These are phyloP conservation scores for Leiothrix lutea DNA, from an alignment of 2,113 vertebrate species.

Conservation along the genomic window DNA sequence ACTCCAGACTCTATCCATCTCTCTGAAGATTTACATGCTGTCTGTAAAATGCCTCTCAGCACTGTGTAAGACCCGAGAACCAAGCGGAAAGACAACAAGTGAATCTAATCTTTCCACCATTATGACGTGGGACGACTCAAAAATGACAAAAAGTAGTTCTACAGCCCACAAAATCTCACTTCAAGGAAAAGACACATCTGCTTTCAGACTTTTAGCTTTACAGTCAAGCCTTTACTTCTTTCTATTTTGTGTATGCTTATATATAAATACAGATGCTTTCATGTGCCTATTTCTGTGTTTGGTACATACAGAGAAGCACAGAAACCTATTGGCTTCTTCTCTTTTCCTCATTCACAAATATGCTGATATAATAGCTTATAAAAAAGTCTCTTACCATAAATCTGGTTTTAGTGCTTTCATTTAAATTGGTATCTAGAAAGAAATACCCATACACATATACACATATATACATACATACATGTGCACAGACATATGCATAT, in stretches of 20 bases:
- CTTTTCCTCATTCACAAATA: neutral
- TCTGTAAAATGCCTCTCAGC: neutral
- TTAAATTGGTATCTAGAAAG: neutral
- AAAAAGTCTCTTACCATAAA: neutral
- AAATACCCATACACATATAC: neutral
- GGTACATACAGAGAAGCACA: neutral
- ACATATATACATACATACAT: neutral
- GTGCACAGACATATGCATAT: fast-evolving
- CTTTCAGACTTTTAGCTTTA: neutral
- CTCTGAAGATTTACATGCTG: neutral
- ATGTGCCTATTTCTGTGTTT: neutral
- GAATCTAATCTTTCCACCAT: neutral
- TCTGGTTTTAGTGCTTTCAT: neutral
- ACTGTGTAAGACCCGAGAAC: fast-evolving
- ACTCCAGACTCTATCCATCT: neutral
- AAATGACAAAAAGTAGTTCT: neutral
- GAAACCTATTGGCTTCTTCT: neutral
- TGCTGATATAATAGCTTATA: neutral
- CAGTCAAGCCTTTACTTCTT: neutral
- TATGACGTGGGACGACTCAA: fast-evolving
- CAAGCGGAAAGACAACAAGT: neutral
- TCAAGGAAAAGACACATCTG: neutral
- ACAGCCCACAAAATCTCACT: neutral
- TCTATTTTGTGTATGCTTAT: neutral
- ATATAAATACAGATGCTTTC: neutral